These are phyloP conservation scores for Drosophila yooni DNA, from an alignment of 2,888 invertebrate species.

Conservation along the genomic window DNA sequence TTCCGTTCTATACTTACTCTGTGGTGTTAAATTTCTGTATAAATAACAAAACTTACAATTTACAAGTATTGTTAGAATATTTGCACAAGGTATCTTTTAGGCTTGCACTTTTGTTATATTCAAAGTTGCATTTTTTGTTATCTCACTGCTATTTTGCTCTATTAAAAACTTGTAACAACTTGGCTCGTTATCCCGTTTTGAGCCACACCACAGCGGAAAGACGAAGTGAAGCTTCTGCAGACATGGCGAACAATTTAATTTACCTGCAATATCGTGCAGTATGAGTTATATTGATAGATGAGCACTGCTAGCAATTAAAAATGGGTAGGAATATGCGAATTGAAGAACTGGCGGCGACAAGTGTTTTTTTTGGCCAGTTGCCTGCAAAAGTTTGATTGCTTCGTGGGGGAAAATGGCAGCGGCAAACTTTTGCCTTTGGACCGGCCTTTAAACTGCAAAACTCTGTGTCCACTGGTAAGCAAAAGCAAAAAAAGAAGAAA, in stretches of 20 bases:
- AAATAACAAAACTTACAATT: neutral
- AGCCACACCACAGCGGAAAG: conserved; percentile 18
- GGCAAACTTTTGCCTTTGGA: conserved; percentile 56
- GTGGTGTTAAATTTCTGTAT: too few relatives aligned
- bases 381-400: conserved; percentile 66
- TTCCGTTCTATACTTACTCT: neutral
- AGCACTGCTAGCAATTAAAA: conserved; percentile 64
- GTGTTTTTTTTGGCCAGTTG: conserved; percentile 48
- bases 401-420: conserved; percentile 11
- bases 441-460: conserved; percentile 48
- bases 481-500: conserved; percentile 22
- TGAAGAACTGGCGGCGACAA: conserved; percentile 40
- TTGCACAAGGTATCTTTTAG: neutral
- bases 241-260: conserved; percentile 70
- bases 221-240: conserved; percentile 25
- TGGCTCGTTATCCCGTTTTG: conserved; percentile 68
- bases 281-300: conserved; percentile 65
- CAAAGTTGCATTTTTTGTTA: conserved; percentile 27
- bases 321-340: conserved; percentile 22
- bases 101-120: neutral
- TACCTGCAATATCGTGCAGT: conserved; percentile 46
- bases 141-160: conserved; percentile 68
- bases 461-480: conserved; percentile 36
- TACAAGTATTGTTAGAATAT: neutral
- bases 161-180: conserved; percentile 84